A percentile compares a stretch with the other conserved stretches of the same genome.
Conservation (phyloP, 2,113 vertebrate genomes). For the Brevimyrus niger region DNA sequence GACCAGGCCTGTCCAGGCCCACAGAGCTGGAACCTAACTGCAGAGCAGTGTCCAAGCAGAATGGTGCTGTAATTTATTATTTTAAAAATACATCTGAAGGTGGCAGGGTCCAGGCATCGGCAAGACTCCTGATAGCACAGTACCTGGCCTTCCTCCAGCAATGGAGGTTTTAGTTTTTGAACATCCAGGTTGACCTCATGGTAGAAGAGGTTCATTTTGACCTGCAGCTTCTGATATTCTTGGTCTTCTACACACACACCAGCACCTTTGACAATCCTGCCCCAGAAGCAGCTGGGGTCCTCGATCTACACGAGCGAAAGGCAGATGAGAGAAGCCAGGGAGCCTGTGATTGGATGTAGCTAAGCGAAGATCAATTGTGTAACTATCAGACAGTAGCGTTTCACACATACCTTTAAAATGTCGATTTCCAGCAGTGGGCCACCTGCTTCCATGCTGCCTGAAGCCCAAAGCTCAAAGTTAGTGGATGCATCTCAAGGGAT, state of each 20-base stretch:
- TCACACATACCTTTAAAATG: constrained; percentile 44
- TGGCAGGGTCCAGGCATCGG: background rate
- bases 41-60: background rate
- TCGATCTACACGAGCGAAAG: constrained; percentile 45
- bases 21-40: background rate
- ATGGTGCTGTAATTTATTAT: background rate
- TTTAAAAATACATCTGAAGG: background rate
- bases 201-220: constrained; percentile 60
- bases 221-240: constrained; percentile 42
- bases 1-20: background rate
- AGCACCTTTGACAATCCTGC: constrained; percentile 27
- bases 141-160: constrained; percentile 53
- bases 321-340: background rate
- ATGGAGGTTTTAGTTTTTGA: constrained; percentile 29
- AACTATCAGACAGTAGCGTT: background rate
- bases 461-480: background rate
- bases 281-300: constrained; percentile 57
- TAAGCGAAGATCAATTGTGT: background rate
- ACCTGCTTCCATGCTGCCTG: background rate
- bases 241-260: constrained; percentile 7
- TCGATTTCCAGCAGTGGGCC: constrained; percentile 37
- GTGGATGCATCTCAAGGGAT: background rate
- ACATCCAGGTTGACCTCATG: constrained; percentile 35
- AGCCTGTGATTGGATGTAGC: too few species aligned
- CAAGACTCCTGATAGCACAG: background rate